Base-by-base conservation (phyloP, 2,888 invertebrate genomes). In the Micoletzkya japonica region DNA sequence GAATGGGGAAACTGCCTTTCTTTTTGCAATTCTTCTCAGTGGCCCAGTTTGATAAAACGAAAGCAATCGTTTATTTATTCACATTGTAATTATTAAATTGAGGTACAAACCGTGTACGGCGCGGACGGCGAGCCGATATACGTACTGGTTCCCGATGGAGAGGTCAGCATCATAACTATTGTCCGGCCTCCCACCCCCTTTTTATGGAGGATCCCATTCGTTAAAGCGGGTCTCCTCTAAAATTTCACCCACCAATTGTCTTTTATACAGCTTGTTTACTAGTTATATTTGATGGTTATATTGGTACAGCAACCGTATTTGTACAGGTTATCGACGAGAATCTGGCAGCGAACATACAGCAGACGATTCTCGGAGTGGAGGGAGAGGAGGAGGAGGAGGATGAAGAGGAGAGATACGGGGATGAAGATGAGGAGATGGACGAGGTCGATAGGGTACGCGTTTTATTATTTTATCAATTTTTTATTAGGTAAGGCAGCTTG, bases 61-160 rank as follows among this genome's bases (percentile, higher is more conserved):
- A 20, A 10, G 4, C 28, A 57, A n/a, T 59, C n/a, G 26, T 32
- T n/a, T 34, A 17, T 14, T 14, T 28, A 60, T n/a, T 30, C n/a
- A 7, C 17, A 14, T 61, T 4, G 20, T 10, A 44, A 20, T 44
- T 44, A 44, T 44, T 10, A 44, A 14, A 20, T 66, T 1, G 57
- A 74, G 74, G 73, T 74, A 37, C 74, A 77, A 73, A 70, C 73
- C n/a, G 72, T 76, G 37, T 72, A 68, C 37, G 75, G 74, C 67
- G 78, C 82, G 73, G 82, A 84, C 20, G 82, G 77, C 63, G 84
- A 81, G 67, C 77, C 80, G 54, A 82, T 85, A 14, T 81, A 76
- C 71, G 77, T 73, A 64, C 54, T 78, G 28, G 63, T 78, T 0
- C 67, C 70, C 32, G 75, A 75, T n/a, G 71, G 73, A 39, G 75